A percentile compares a stretch with the other conserved stretches of the same genome.
Conservation (phyloP, 1,140 invertebrate species). For the Heliconius congener region DNA sequence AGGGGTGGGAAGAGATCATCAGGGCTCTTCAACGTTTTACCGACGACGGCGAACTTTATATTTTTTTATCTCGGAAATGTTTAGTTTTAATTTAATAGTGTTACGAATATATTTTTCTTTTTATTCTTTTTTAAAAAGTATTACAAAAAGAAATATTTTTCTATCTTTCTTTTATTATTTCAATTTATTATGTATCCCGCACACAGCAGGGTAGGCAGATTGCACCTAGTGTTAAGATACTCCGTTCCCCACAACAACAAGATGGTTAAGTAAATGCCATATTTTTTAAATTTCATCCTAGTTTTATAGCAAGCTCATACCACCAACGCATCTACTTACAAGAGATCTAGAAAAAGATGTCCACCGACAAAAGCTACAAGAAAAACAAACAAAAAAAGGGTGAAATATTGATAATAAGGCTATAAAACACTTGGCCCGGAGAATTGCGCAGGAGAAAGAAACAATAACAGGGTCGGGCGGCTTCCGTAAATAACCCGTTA, state of each 20-base stretch:
- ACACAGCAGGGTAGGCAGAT: too few relatives aligned
- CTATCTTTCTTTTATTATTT: too few relatives aligned
- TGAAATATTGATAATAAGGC: conserved; percentile 7
- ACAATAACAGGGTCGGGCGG: conserved; percentile 8
- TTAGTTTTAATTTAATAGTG: background rate
- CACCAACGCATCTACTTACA: background rate
- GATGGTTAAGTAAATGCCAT: too few relatives aligned
- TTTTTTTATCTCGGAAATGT: background rate
- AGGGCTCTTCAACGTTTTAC: background rate
- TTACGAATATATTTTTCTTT: too few relatives aligned
- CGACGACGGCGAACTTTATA: background rate
- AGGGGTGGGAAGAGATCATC: background rate
- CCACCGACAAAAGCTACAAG: background rate
- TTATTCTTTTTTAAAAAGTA: too few relatives aligned
- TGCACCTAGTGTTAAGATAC: too few relatives aligned
- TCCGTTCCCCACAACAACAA: too few relatives aligned
- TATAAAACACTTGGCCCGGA: conserved; percentile 18
- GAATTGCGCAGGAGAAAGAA: conserved; percentile 12
- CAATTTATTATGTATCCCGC: too few relatives aligned
- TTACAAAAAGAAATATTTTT: too few relatives aligned
- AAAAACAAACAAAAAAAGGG: background rate
- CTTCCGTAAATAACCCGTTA: conserved; percentile 14
- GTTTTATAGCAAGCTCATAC: too few relatives aligned
- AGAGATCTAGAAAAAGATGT: background rate
- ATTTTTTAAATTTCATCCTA: too few relatives aligned